A percentile compares a stretch with the other conserved stretches of the same genome.
Evolutionary conservation across 2,113 vertebrate species (phyloP).

Genomic region (Tychaedon coryphoeus): DNA sequence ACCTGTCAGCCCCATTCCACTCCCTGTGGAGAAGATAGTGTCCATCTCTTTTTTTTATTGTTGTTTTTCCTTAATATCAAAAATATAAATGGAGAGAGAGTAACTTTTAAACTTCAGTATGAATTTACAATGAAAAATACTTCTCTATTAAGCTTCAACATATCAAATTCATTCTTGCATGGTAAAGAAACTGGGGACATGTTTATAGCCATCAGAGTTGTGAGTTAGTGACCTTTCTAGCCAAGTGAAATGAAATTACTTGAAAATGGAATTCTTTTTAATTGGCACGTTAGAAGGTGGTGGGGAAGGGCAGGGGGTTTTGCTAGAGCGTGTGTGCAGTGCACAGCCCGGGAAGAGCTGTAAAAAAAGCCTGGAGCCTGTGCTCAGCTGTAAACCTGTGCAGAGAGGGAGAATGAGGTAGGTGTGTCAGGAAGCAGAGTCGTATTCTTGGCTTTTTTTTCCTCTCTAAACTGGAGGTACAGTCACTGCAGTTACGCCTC

Average conservation of each 20-base stretch:
- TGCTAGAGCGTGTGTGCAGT: background rate
- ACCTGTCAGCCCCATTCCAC: background rate
- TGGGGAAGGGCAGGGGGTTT: background rate
- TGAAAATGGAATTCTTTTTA: slow-evolving; percentile 77
- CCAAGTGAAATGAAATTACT: slow-evolving; percentile 78
- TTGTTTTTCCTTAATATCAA: background rate
- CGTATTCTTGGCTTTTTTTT: slow-evolving; percentile 59
- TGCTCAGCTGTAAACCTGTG: slow-evolving; percentile 19
- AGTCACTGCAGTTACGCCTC: slow-evolving; percentile 81
- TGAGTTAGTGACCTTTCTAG: slow-evolving; percentile 81
- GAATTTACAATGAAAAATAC: slow-evolving; percentile 54
- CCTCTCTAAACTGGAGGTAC: slow-evolving; percentile 78
- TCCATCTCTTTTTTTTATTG: background rate
- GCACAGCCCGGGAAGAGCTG: background rate
- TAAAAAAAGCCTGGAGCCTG: background rate
- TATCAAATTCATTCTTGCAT: slow-evolving; percentile 55
- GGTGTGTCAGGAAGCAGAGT: slow-evolving; percentile 74
- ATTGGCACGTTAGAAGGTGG: slow-evolving; percentile 70
- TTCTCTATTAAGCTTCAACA: slow-evolving; percentile 48
- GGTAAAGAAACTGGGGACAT: slow-evolving; percentile 65
- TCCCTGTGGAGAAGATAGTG: background rate
- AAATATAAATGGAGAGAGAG: background rate
- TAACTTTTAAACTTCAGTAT: slow-evolving; percentile 19
- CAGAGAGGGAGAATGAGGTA: slow-evolving; percentile 60
- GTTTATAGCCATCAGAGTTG: slow-evolving; percentile 75